Evolutionary conservation across 2,888 invertebrate species (phyloP).

Genomic region (Esperia sulphurella): DNA sequence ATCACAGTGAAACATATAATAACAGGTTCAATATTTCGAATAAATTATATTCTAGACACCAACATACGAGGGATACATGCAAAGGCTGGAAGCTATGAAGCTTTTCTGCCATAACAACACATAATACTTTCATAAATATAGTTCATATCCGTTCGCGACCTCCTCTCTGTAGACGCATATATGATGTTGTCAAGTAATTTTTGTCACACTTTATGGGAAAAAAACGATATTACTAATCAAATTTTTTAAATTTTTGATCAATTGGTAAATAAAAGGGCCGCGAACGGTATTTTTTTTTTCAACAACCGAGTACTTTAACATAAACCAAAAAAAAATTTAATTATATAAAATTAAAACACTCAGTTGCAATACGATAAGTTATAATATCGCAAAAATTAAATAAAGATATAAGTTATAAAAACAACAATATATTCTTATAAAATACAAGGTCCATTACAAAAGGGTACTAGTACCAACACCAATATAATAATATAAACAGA

Average conservation of each 20-base stretch:
- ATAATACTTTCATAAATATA: conserved; percentile 22
- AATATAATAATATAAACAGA: conserved; percentile 23
- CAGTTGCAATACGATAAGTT: conserved; percentile 14
- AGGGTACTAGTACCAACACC: conserved; percentile 32
- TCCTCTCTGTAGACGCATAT: conserved; percentile 1
- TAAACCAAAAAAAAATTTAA: background rate
- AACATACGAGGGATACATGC: conserved; percentile 54
- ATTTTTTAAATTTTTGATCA: background rate
- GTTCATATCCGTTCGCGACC: conserved; percentile 38
- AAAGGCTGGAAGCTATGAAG: conserved; percentile 29
- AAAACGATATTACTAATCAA: no score
- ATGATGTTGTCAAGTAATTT: background rate
- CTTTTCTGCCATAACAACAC: conserved; percentile 42
- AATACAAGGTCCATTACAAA: conserved; percentile 7
- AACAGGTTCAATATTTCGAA: conserved; percentile 29
- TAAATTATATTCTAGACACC: conserved; percentile 27
- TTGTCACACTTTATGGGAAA: no score
- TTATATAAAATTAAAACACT: conserved; percentile 24
- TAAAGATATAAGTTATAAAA: conserved; percentile 1
- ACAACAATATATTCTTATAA: conserved; percentile 14
- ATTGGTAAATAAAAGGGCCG: conserved; percentile 15
- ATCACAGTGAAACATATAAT: conserved; percentile 13
- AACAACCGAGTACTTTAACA: conserved; percentile 22
- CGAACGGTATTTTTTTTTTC: conserved; percentile 25
- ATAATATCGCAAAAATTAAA: conserved; percentile 14